Base-by-base conservation (phyloP, 2,113 vertebrate genomes). In the Aplodontia rufa region DNA sequence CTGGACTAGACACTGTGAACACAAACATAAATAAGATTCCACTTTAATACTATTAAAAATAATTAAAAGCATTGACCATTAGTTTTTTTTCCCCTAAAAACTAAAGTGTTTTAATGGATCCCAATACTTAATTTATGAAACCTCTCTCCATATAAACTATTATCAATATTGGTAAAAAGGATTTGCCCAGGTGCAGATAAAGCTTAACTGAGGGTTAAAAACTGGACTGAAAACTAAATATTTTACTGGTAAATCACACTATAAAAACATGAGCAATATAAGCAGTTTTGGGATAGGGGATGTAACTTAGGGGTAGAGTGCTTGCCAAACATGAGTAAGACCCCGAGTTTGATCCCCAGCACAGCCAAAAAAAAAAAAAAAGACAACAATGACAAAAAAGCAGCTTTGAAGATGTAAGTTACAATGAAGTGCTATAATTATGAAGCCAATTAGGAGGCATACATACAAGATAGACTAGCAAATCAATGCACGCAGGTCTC, bases 91-190 rank as follows among this genome's bases (percentile, higher is more conserved):
- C 69, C 45, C 69, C 40, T 72, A 40, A 26, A 66, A 66, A 90
- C 76, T 37, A 80, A 87, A 76, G 26, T 84, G 76, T 96, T 92
- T 80, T 93, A 94, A 96, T 72, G 20, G 60, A 42, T 53, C 16
- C 60, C 82, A 88, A 71, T 88, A 53, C 13, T 47, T 79, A 69
- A 37, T 75, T 88, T 3, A 19, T 66, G 37, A 47, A 4, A 11
- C 8, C 68, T 74, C 49, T 90, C 40, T 74, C 72, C 22, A 82
- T 47, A 76, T 72, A 71, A 1, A 37, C 8, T 19, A 72, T 72
- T 32, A 81, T 66, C 26, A 84, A 64, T 71, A 91, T 35, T 68
- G n/a, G 24, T 66, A 97, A 92, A 75, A 17, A 83, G 55, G 55
- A 96, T 82, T 37, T 79, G 49, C 95, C 12, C 10, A 68, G n/a